Evolutionary conservation across 2,113 vertebrate genomes (phyloP).

Genomic region (Xyliphius kryptos): DNA sequence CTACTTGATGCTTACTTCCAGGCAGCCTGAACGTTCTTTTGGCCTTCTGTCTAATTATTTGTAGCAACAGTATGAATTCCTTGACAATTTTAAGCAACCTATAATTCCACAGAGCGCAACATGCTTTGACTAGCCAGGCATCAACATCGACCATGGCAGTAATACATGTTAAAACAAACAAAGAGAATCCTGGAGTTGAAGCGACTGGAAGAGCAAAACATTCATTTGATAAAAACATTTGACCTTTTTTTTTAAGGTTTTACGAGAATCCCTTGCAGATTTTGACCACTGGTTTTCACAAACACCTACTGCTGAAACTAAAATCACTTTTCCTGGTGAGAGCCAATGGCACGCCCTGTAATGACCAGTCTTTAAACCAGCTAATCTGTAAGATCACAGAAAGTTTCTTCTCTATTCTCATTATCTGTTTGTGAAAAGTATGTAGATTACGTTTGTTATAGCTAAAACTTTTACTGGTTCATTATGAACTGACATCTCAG

Average conservation of each 20-base stretch:
- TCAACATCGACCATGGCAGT: conserved; percentile 44
- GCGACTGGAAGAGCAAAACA: conserved; percentile 24
- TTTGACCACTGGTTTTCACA: conserved; percentile 18
- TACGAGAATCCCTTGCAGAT: conserved; percentile 8
- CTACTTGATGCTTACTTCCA: conserved; percentile 38
- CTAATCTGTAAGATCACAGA: background rate
- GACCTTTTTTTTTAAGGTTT: conserved; percentile 17
- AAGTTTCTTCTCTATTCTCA: background rate
- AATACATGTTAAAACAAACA: conserved; percentile 53
- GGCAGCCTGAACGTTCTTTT: conserved; percentile 23
- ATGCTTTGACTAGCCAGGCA: conserved; percentile 59
- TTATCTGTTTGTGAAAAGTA: background rate
- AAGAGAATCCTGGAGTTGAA: conserved; percentile 28
- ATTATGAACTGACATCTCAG: background rate
- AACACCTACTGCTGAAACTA: background rate
- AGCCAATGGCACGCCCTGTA: background rate
- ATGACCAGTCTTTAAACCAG: conserved; percentile 3
- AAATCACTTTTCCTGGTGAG: background rate
- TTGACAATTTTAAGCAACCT: conserved; percentile 52
- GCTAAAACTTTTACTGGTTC: conserved; percentile 16
- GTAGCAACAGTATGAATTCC: conserved; percentile 47
- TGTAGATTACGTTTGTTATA: background rate
- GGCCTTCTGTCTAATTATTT: conserved; percentile 35
- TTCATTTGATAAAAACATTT: conserved; percentile 25
- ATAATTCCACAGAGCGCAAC: conserved; percentile 56